phyloP scores from a whole-genome alignment of 2,113 vertebrate genomes.

The Rattus rattus region DNA sequence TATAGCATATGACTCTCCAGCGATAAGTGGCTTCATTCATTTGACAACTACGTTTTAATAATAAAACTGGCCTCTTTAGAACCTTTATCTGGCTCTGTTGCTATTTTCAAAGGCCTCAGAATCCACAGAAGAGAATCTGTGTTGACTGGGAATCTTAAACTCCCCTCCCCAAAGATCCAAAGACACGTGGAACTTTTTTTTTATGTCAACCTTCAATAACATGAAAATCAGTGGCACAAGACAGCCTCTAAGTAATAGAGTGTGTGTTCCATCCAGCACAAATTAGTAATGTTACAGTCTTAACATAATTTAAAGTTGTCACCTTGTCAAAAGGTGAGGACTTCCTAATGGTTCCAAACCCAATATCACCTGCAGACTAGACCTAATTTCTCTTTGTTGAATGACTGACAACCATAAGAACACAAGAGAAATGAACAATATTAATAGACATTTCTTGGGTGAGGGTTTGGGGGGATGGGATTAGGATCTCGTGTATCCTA shows the following conservation, averaged over 20 bases:
- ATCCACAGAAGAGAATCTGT: background rate
- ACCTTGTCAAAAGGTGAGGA: background rate
- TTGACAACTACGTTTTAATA: background rate
- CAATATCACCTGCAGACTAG: background rate
- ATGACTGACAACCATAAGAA: background rate
- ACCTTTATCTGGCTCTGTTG: background rate
- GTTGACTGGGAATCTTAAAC: background rate
- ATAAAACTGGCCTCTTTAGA: background rate
- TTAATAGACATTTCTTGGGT: background rate
- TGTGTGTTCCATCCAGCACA: background rate
- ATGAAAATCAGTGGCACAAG: background rate
- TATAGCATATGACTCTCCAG: background rate
- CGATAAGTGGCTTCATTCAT: background rate
- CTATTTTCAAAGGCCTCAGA: slow-evolving; percentile 15
- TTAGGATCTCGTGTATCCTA: background rate
- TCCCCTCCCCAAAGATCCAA: background rate
- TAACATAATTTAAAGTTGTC: background rate
- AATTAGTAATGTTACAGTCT: background rate
- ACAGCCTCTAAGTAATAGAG: background rate
- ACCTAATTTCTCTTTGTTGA: background rate
- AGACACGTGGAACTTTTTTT: background rate
- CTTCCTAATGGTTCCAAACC: background rate
- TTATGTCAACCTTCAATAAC: slow-evolving; percentile 15
- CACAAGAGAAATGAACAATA: background rate
- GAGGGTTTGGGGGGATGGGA: background rate